Evolutionary conservation across 2,113 vertebrate species (phyloP).

Genomic region (Apaloderma vittatum): DNA sequence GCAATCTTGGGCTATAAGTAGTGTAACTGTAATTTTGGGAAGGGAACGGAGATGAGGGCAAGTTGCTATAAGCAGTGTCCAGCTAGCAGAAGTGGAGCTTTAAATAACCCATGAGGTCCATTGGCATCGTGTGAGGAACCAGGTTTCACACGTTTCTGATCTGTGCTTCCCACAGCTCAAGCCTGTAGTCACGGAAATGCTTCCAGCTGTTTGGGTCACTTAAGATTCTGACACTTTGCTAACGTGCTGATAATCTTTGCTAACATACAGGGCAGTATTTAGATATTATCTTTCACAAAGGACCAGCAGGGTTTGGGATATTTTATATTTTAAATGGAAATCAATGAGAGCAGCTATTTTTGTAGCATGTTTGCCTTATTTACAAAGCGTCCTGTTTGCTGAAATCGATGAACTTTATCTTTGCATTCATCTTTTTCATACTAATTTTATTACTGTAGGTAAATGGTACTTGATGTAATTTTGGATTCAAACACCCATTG

Average conservation of each 20-base stretch:
- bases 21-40: not conserved
- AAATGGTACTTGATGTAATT: conserved; percentile 35
- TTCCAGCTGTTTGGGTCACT: not conserved
- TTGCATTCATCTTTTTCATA: not conserved
- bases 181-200: not conserved
- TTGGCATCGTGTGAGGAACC: not conserved
- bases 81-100: not conserved
- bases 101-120: not conserved
- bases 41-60: not conserved
- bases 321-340: conserved; percentile 33
- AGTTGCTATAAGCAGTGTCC: not conserved
- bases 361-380: not conserved
- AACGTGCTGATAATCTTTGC: not conserved
- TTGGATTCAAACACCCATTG: conserved; percentile 50
- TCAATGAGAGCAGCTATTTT: conserved; percentile 37
- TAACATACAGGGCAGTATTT: not conserved
- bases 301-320: not conserved
- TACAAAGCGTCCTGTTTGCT: not conserved
- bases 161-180: not conserved
- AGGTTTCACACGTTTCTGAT: not conserved
- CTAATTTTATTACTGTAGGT: not conserved
- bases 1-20: not conserved
- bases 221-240: not conserved
- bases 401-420: not conserved
- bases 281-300: not conserved